These are phyloP conservation scores for Anoplius nigerrimus DNA, from an alignment of 2,888 invertebrate species.

Conservation along the genomic window DNA sequence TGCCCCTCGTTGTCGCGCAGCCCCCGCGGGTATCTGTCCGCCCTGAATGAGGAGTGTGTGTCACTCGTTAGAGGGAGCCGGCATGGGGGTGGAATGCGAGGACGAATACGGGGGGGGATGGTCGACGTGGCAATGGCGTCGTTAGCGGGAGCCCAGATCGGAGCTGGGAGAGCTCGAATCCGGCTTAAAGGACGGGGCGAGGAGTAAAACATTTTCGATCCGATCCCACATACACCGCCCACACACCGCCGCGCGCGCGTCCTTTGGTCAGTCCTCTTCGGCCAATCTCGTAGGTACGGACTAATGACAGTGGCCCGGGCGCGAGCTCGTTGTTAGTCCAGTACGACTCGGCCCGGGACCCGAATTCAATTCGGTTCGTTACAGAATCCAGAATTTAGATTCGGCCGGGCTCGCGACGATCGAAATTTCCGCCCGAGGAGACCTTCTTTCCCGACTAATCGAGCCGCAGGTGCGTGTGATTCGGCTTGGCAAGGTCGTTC, in stretches of 20 bases:
- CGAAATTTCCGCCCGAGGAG: no score
- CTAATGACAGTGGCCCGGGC: not conserved
- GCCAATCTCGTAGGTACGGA: not conserved
- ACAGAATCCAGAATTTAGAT: not conserved
- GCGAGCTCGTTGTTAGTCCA: not conserved
- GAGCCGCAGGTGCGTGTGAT: no score
- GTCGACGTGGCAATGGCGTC: slow-evolving; percentile 24
- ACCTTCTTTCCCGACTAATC: no score
- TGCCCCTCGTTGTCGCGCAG: slow-evolving; percentile 3
- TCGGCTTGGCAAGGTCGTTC: no score
- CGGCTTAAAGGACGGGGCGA: slow-evolving; percentile 34
- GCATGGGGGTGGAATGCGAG: no score
- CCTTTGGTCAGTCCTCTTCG: slow-evolving; percentile 19
- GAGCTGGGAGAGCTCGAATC: slow-evolving; percentile 19
- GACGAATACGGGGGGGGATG: slow-evolving; percentile 1
- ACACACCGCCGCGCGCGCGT: slow-evolving; percentile 9
- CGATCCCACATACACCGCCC: no score
- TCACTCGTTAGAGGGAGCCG: slow-evolving; percentile 20
- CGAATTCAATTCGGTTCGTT: not conserved
- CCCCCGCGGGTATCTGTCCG: not conserved
- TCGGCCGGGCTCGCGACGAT: not conserved
- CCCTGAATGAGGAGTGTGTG: slow-evolving; percentile 16
- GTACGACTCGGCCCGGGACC: not conserved
- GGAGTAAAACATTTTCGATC: slow-evolving; percentile 35
- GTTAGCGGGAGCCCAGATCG: slow-evolving; percentile 31